Evolutionary conservation across 2,113 vertebrate species (phyloP).

Genomic region (Malurus alboscapulatus): DNA sequence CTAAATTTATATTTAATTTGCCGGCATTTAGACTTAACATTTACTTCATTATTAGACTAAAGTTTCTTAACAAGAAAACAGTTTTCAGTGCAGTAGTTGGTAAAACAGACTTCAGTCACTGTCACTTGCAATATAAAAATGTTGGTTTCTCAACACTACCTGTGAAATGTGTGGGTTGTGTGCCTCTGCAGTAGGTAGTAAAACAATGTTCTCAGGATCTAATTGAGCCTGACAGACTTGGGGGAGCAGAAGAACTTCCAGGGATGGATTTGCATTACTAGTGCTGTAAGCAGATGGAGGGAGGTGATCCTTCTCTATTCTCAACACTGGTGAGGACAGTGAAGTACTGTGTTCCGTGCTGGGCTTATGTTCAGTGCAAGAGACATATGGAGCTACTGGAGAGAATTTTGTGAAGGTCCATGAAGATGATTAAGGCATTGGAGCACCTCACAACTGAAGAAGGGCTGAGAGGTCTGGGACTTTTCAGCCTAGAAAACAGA

Average conservation of each 20-base stretch:
- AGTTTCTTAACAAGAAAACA: neutral
- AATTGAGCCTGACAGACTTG: neutral
- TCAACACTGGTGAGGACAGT: neutral
- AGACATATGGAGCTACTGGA: neutral
- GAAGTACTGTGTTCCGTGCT: neutral
- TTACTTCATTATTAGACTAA: neutral
- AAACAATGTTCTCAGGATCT: neutral
- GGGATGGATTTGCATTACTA: neutral
- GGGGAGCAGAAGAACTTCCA: neutral
- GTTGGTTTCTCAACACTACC: neutral
- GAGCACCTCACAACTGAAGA: neutral
- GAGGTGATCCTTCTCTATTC: neutral
- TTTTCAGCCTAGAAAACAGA: neutral
- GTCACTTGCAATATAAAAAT: neutral
- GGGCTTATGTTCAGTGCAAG: neutral
- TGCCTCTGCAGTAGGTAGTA: neutral
- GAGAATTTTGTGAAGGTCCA: neutral
- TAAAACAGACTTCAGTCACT: neutral
- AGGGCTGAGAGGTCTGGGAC: neutral
- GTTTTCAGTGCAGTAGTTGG: neutral
- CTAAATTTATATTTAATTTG: neutral
- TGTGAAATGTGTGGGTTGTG: neutral
- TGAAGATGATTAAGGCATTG: neutral
- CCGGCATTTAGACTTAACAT: neutral
- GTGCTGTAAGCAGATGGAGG: neutral